A percentile compares a stretch with the other conserved stretches of the same genome.
phyloP scores from a whole-genome alignment of 2,113 vertebrate genomes.

The Malurus melanocephalus region DNA sequence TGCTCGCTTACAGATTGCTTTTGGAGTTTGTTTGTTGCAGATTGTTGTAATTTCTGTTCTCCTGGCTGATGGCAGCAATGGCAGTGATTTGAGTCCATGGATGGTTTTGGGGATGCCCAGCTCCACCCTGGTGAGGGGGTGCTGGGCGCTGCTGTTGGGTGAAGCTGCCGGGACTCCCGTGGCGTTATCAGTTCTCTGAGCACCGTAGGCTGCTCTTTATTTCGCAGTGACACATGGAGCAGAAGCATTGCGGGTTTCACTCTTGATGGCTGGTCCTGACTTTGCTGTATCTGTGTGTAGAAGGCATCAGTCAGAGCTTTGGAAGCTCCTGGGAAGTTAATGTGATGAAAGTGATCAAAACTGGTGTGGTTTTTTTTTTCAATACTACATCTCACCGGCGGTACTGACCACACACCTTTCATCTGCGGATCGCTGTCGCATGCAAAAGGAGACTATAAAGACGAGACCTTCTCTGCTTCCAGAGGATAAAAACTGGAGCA shows the following conservation, averaged over 20 bases:
- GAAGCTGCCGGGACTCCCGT: not conserved
- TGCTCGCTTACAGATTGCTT: not conserved
- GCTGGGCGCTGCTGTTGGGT: not conserved
- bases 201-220: not conserved
- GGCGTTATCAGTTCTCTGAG: not conserved
- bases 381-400: not conserved
- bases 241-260: not conserved
- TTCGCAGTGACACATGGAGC: not conserved
- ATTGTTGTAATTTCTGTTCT: not conserved
- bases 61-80: not conserved
- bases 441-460: not conserved
- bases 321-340: not conserved
- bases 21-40: not conserved
- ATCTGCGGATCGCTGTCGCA: not conserved
- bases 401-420: not conserved
- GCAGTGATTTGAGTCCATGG: not conserved
- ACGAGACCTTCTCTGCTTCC: not conserved
- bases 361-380: not conserved
- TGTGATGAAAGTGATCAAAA: not conserved
- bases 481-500: conserved; percentile 29
- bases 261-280: not conserved
- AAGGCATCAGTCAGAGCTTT: not conserved
- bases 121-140: not conserved
- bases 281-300: not conserved
- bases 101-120: not conserved